Percentiles rank a stretch among this genome's conserved stretches.
These are phyloP conservation scores for Chydorus sphaericus DNA, from an alignment of 2,888 invertebrate species.

Conservation along the genomic window DNA sequence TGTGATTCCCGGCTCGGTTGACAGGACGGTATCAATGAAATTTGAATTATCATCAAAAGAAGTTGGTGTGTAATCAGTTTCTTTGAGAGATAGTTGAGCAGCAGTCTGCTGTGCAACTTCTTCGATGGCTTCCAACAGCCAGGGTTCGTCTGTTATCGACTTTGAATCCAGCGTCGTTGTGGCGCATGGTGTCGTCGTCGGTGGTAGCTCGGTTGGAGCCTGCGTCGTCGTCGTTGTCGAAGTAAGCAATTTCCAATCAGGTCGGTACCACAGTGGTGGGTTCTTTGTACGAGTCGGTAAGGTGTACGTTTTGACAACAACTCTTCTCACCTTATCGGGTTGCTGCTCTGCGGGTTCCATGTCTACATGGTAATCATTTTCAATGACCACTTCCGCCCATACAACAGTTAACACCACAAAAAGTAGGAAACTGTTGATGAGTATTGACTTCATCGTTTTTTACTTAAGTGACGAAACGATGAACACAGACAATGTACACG, in stretches of 20 bases:
- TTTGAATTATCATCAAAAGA: not conserved
- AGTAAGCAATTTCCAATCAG: not conserved
- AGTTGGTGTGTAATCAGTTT: not conserved
- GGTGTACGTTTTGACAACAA: not conserved
- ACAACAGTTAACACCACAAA: not conserved
- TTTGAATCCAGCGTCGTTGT: not conserved
- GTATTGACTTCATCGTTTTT: not conserved
- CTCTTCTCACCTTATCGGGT: not conserved
- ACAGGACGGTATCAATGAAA: no score
- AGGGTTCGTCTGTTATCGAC: not conserved
- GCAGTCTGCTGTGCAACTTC: slow-evolving; percentile 3
- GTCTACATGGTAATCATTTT: not conserved
- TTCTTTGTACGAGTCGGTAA: not conserved
- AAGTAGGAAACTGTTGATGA: not conserved
- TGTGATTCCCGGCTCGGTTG: no score
- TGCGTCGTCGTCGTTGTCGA: not conserved
- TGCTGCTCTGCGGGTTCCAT: not conserved
- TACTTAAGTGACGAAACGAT: not conserved
- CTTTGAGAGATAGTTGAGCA: not conserved
- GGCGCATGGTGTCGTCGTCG: not conserved
- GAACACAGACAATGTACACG: not conserved
- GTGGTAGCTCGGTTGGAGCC: not conserved
- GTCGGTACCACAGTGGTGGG: not conserved
- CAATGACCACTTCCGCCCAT: not conserved
- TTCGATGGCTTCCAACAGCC: not conserved